These are phyloP conservation scores for Leucopsar rothschildi DNA, from an alignment of 2,113 vertebrate genomes.

Conservation along the genomic window DNA sequence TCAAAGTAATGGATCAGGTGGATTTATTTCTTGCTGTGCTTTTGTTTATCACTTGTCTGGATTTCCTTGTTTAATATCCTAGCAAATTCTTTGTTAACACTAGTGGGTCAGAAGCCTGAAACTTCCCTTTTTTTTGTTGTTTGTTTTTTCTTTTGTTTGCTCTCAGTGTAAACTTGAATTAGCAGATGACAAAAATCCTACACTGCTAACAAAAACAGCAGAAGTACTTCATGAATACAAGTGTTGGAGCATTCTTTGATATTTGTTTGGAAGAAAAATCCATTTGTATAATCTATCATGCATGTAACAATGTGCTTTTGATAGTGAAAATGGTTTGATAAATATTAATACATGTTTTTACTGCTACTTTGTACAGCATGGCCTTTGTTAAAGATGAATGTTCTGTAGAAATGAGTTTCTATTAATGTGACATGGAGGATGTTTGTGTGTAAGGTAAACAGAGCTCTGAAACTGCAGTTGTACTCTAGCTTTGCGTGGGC, in stretches of 20 bases:
- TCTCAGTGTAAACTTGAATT: conserved; percentile 47
- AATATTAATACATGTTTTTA: conserved; percentile 76
- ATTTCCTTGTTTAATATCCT: conserved; percentile 54
- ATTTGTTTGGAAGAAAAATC: conserved; percentile 64
- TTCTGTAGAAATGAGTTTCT: conserved; percentile 56
- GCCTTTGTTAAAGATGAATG: conserved; percentile 56
- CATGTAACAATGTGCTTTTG: conserved; percentile 69
- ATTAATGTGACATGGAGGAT: conserved; percentile 36
- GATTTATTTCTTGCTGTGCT: conserved; percentile 50
- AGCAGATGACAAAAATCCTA: conserved; percentile 36
- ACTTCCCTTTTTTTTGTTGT: neutral
- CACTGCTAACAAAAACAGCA: conserved; percentile 49
- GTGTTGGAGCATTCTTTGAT: conserved; percentile 42
- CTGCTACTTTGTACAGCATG: conserved; percentile 23
- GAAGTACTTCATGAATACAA: conserved; percentile 35
- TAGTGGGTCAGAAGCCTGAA: conserved; percentile 32
- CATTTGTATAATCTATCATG: conserved; percentile 73
- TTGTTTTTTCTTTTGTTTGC: neutral
- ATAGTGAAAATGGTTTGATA: conserved; percentile 72
- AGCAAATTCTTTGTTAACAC: conserved; percentile 18
- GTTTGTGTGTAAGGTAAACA: conserved; percentile 8
- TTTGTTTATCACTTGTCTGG: neutral
- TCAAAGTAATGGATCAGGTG: conserved; percentile 48
- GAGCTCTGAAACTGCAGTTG: neutral
- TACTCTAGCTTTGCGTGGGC: neutral